Evolutionary conservation across 2,888 invertebrate species (phyloP).

Genomic region (Sepiola atlantica): DNA sequence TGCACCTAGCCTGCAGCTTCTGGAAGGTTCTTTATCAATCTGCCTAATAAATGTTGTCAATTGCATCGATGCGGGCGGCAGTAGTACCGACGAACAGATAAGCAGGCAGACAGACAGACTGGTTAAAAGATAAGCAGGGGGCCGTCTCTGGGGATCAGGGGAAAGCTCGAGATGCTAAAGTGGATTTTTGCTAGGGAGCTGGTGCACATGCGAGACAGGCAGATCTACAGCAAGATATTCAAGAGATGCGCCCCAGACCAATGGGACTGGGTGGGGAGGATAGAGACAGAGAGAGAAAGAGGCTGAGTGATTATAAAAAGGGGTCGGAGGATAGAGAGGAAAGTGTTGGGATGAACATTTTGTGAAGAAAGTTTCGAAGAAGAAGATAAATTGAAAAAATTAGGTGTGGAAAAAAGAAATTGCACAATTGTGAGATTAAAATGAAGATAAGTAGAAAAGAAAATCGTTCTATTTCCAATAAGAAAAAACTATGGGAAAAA

Average conservation of each 20-base stretch:
- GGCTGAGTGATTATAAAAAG: background rate
- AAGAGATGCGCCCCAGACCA: background rate
- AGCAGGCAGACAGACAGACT: slow-evolving; percentile 18
- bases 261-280: background rate
- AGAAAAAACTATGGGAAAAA: background rate
- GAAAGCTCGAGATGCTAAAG: background rate
- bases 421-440: slow-evolving; percentile 18
- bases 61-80: background rate
- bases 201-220: background rate
- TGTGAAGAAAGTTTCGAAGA: background rate
- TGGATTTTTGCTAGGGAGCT: background rate
- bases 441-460: slow-evolving; percentile 20
- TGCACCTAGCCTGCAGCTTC: background rate
- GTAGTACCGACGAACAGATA: background rate
- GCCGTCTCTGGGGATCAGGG: background rate
- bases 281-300: background rate
- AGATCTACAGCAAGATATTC: background rate
- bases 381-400: background rate
- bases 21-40: slow-evolving; percentile 32
- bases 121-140: slow-evolving; percentile 7
- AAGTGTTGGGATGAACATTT: background rate
- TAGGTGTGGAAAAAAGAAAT: background rate
- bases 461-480: background rate
- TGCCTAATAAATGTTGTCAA: slow-evolving; percentile 32
- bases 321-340: background rate